phyloP scores from a whole-genome alignment of 2,797 vertebrate species.

The Brachyrhaphis roseni region DNA sequence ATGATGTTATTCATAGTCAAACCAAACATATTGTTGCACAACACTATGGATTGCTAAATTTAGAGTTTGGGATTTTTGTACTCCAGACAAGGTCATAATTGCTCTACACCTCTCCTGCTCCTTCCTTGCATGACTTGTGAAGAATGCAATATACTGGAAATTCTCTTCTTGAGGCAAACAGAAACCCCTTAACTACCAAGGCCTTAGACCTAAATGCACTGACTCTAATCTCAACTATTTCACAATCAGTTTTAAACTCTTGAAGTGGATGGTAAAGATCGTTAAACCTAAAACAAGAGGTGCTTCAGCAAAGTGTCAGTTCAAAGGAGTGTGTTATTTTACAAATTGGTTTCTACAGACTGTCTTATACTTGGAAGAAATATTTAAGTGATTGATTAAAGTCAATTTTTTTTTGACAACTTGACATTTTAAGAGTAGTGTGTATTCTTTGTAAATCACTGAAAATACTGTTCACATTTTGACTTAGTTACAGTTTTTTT shows the following conservation, averaged over 20 bases:
- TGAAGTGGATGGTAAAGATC: neutral
- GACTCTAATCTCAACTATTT: neutral
- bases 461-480: neutral
- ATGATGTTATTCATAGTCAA: neutral
- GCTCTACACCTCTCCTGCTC: neutral
- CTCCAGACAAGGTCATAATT: no score
- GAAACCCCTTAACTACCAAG: neutral
- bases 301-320: neutral
- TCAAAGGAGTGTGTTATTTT: neutral
- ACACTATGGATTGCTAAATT: neutral
- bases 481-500: neutral
- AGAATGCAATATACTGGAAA: neutral
- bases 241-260: neutral
- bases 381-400: neutral
- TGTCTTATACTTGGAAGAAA: neutral
- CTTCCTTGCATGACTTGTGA: neutral
- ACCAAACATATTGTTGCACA: neutral
- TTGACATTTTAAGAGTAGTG: neutral
- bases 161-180: neutral
- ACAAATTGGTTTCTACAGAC: neutral
- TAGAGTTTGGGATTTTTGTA: neutral
- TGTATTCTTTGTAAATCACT: neutral
- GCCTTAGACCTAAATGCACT: neutral
- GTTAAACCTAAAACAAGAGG: neutral
- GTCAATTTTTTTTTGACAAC: neutral